Base-by-base conservation (phyloP, 2,113 vertebrate species). In the Bubo bubo region DNA sequence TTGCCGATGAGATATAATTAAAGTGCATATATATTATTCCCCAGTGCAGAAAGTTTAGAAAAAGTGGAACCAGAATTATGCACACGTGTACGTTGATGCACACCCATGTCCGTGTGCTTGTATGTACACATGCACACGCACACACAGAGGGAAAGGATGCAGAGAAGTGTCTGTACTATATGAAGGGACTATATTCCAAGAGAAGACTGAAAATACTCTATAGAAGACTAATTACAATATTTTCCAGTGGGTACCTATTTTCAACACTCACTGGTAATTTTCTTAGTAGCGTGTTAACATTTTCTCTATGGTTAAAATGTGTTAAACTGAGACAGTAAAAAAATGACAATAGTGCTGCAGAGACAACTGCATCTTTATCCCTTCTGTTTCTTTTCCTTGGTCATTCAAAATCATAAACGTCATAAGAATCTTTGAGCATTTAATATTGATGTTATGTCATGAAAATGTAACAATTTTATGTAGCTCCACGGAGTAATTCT, bases 71-170 rank as follows among this genome's bases (percentile, higher is more conserved):
- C 18, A 47, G 64, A 74, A 60, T 52, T 81, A 32, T 24, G 43
- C 34, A 32, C 18, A 23, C 10, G 4, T 4, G 28, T 20, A 41
- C 12, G 7, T 73, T 70, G 32, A 8, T 27, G 39, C 12, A 37
- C 9, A 28, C 28, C n/a, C 0, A 0, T 28, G 24, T n/a, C 22
- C 45, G 21, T 13, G 4, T 4, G 5, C 41, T 45, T 9, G 8
- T 9, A 7, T 3, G 17, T 47, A 26, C 30, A 50, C 39, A 27
- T 13, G 8, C 22, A 26, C 27, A 10, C 12, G 32, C 17, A 37
- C 20, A 30, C 30, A 41, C 3, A 17, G 18, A 41, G 4, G 9
- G 64, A 30, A 75, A 56, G 20, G 30, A 32, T 16, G 21, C 12
- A 26, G 52, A 53, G 39, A 60, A 86, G 24, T 7, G 19, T 32